Evolutionary conservation across 2,113 vertebrate genomes (phyloP).

Genomic region (Paracyprichromis sp.): DNA sequence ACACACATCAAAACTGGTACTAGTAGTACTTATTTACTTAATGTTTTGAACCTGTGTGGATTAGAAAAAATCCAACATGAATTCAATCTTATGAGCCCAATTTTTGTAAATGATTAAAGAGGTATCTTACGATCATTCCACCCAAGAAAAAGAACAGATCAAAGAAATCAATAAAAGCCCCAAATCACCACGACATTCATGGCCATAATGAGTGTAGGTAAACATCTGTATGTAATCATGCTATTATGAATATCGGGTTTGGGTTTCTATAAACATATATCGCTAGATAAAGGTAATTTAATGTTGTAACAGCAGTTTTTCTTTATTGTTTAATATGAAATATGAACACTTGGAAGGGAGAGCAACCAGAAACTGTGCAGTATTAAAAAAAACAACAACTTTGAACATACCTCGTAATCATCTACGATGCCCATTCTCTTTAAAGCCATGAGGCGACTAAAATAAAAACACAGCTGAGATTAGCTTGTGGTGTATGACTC

Average conservation of each 20-base stretch:
- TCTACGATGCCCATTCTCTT: conserved; percentile 97
- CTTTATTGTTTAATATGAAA: not conserved
- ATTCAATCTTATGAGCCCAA: not conserved
- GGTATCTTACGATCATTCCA: not conserved
- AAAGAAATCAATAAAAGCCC: not conserved
- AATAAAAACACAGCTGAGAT: conserved; percentile 29
- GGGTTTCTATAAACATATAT: not conserved
- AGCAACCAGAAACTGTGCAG: not conserved
- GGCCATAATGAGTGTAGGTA: not conserved
- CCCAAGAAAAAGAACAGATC: not conserved
- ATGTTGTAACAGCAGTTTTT: not conserved
- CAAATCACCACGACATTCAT: not conserved
- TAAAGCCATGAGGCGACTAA: conserved; percentile 92
- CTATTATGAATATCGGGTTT: not conserved
- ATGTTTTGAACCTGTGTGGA: not conserved
- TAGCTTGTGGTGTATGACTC: conserved; percentile 25
- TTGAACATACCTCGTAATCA: conserved; percentile 85
- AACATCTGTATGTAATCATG: not conserved
- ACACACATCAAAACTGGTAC: not conserved
- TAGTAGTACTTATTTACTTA: not conserved
- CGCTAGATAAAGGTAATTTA: not conserved
- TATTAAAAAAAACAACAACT: not conserved
- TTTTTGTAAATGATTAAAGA: not conserved
- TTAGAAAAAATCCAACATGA: not conserved
- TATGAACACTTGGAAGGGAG: not conserved